Base-by-base conservation (phyloP, 1,140 invertebrate genomes). In the Vanessa tameamea region DNA sequence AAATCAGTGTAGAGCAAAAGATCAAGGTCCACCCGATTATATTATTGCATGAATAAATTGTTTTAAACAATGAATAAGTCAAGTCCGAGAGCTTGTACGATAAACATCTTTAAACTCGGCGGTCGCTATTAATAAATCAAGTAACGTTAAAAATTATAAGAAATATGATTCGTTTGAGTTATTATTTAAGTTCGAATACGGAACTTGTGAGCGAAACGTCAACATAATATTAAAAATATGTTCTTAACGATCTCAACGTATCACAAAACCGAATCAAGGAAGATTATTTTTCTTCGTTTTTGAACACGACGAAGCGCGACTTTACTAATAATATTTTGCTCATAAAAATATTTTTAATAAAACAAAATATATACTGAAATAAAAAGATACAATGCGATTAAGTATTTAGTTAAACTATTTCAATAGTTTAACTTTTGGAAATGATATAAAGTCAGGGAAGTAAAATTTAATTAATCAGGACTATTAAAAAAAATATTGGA, bases 51-150 rank as follows among this genome's bases (percentile, higher is more conserved):
- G 78, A 77, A 82, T 82, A 85, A 82, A 83, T 79, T 79, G 78
- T 78, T 80, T 83, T 85, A 81, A 81, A 85, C 80, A 83, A 85
- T 83, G 82, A 82, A 82, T 82, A 84, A 83, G 77, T 81, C 78
- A 81, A 76, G 78, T 81, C 76, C 68, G 73, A 73, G 72, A 73
- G 70, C 72, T 73, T 67, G 75, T 75, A 69, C 64, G 79, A 81
- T 81, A 79, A 76, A 76, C 71, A 79, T 79, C 77, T 78, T 78
- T 72, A 64, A 70, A 47, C 55, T 72, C 76, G 77, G 77, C 77
- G 78, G 73, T 73, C 64, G 74, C 64, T 82, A 74, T 82, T 73
- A 79, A 78, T 82, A 79, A 79, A 82, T 82, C 78, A 82, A 57
- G 71, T 75, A 68, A 80, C 63, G 72, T 69, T 76, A 68, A 79